These are phyloP conservation scores for Heterotilapia buettikoferi DNA, from an alignment of 2,113 vertebrate genomes.

Conservation along the genomic window DNA sequence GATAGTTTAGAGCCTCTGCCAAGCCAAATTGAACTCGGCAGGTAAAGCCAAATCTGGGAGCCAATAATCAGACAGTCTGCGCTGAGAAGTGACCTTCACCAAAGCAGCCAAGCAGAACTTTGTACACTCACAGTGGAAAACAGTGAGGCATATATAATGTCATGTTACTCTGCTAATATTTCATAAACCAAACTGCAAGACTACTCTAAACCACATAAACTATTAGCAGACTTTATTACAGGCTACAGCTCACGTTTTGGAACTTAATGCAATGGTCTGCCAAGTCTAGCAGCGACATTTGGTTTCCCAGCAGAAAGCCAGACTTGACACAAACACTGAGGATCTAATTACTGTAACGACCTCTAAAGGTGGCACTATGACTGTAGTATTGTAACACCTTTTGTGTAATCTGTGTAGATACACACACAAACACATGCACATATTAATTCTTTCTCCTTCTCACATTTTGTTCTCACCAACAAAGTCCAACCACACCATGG, in stretches of 20 bases:
- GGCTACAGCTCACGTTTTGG: slow-evolving; percentile 30
- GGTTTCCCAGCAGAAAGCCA: slow-evolving; percentile 28
- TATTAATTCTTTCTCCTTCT: slow-evolving; percentile 6
- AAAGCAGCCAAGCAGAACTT: slow-evolving; percentile 34
- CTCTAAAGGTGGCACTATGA: slow-evolving; percentile 19
- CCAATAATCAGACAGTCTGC: slow-evolving; percentile 30
- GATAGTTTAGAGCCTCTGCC: background rate
- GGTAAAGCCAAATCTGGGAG: slow-evolving; percentile 23
- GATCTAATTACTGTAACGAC: slow-evolving; percentile 12
- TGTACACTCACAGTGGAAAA: slow-evolving; percentile 26
- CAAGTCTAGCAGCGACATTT: slow-evolving; percentile 38
- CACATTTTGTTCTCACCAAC: slow-evolving; percentile 22
- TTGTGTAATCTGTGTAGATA: background rate
- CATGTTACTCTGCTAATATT: slow-evolving; percentile 13
- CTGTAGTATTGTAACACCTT: slow-evolving; percentile 9
- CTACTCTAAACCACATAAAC: slow-evolving; percentile 24
- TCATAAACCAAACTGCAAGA: slow-evolving; percentile 8
- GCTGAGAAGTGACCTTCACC: slow-evolving; percentile 35
- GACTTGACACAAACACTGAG: slow-evolving; percentile 7
- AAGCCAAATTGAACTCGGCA: slow-evolving; percentile 34
- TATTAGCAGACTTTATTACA: slow-evolving; percentile 12
- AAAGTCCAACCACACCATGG: slow-evolving; percentile 23
- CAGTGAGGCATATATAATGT: slow-evolving; percentile 14
- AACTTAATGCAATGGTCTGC: slow-evolving; percentile 13
- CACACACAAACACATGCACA: background rate